phyloP scores from a whole-genome alignment of 1,140 invertebrate species.

The Drusus annulatus region DNA sequence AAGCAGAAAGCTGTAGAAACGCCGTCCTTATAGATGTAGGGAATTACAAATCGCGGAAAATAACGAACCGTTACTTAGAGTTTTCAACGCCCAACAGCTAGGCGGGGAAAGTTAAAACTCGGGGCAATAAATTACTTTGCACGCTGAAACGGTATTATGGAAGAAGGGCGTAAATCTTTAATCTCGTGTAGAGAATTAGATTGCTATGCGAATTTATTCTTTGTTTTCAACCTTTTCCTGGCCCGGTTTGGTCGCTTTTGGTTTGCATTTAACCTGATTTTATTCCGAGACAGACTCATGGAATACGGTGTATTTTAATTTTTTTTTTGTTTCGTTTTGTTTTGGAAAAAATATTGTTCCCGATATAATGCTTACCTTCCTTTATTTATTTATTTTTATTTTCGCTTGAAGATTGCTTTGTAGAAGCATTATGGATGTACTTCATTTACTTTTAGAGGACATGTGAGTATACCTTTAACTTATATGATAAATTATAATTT shows the following conservation, averaged over 20 bases:
- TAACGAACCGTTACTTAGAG: constrained; percentile 53
- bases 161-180: constrained; percentile 57
- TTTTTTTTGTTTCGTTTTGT: neutral
- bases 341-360: no score
- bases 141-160: constrained; percentile 44
- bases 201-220: constrained; percentile 14
- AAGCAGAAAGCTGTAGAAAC: neutral
- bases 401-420: no score
- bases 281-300: constrained; percentile 9
- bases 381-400: no score
- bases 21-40: constrained; percentile 53
- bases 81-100: constrained; percentile 48
- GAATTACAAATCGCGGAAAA: constrained; percentile 56
- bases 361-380: neutral
- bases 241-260: neutral
- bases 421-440: no score
- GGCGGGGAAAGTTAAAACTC: constrained; percentile 53
- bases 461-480: no score
- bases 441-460: no score
- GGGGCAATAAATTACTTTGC: constrained; percentile 57
- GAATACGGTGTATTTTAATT: neutral
- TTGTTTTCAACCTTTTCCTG: neutral
- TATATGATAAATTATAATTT: no score
- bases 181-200: constrained; percentile 58
- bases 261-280: neutral